A percentile compares a stretch with the other conserved stretches of the same genome.
phyloP scores from a whole-genome alignment of 2,888 invertebrate species.

The Mantis religiosa region DNA sequence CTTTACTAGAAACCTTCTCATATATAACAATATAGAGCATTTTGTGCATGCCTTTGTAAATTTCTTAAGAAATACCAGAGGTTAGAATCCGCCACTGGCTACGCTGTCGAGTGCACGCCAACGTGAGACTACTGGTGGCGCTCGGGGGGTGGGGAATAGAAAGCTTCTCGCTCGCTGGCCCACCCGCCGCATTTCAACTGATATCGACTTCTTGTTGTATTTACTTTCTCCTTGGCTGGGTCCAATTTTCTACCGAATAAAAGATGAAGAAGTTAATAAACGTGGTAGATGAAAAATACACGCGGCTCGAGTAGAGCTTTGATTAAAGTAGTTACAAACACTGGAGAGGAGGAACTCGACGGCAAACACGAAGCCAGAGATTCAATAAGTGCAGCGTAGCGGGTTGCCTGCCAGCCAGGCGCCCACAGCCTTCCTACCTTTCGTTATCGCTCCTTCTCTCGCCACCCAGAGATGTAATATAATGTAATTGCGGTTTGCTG shows the following conservation, averaged over 20 bases:
- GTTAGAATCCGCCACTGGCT: background rate
- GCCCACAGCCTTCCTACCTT: background rate
- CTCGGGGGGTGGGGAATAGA: background rate
- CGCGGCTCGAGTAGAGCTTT: constrained; percentile 33
- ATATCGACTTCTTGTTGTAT: constrained; percentile 36
- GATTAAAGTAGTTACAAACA: constrained; percentile 36
- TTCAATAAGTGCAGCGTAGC: constrained; percentile 33
- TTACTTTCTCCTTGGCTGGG: constrained; percentile 41
- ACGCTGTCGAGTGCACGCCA: background rate
- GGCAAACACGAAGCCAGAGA: constrained; percentile 32
- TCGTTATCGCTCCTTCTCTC: background rate
- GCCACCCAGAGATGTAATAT: background rate
- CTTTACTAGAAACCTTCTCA: no score
- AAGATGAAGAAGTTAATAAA: constrained; percentile 43
- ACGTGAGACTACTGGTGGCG: background rate
- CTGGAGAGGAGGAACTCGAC: constrained; percentile 24
- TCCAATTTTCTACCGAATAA: constrained; percentile 43
- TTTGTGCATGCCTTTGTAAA: no score
- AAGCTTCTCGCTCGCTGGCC: background rate
- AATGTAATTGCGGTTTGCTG: background rate
- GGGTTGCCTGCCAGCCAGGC: background rate
- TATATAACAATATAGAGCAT: no score
- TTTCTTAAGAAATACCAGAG: no score
- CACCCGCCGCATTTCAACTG: constrained; percentile 14
- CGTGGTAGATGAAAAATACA: constrained; percentile 37